Evolutionary conservation across 2,797 vertebrate species (phyloP), one percentile per base, ranked within the genome.

Genomic region (Argya squamiceps): DNA sequence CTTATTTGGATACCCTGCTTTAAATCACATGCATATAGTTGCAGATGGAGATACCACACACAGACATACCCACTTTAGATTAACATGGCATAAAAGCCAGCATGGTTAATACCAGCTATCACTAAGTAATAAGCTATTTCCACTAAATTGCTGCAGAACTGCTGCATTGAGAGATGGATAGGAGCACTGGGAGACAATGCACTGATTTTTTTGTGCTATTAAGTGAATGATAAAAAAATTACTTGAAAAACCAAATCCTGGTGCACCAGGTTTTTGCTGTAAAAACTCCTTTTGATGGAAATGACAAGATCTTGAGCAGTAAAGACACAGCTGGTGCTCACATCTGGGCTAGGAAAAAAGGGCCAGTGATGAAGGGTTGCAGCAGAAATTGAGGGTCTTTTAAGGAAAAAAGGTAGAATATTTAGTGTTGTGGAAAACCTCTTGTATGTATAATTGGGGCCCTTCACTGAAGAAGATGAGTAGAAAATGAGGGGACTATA

Each of bases 51-150:
- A 52, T 59, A 58, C 44, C 49, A n/a, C 15, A 43, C 47, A 81
- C 53, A 5, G 13, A 29, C 22, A 3, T 55, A 24, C 22, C 30
- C 30, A 21, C 77, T 96, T 94, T 82, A 88, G 59, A 88, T 60
- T 63, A 76, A 63, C 27, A 29, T 34, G 52, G 64, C 32, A 44
- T 84, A 82, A 92, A 86, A 92, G 44, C 58, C 68, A 93, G 64
- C 22, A 11, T 67, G 74, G 84, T 41, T 94, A 90, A 92, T 92
- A 84, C 14, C 41, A 84, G 83, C 39, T 84, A 88, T 93, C 49
- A 26, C 37, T 80, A 80, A 75, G 70, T 85, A 93, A 95, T 84
- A 89, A 94, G 68, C 79, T 88, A 29, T 88, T 94, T 85, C 60
- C 32, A 36, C 68, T 78, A 52, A 91, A 92, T 81, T 16, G 12